A percentile compares a stretch with the other conserved stretches of the same genome.
Evolutionary conservation across 1,140 invertebrate genomes (phyloP).

Genomic region (Hestina assimilis): DNA sequence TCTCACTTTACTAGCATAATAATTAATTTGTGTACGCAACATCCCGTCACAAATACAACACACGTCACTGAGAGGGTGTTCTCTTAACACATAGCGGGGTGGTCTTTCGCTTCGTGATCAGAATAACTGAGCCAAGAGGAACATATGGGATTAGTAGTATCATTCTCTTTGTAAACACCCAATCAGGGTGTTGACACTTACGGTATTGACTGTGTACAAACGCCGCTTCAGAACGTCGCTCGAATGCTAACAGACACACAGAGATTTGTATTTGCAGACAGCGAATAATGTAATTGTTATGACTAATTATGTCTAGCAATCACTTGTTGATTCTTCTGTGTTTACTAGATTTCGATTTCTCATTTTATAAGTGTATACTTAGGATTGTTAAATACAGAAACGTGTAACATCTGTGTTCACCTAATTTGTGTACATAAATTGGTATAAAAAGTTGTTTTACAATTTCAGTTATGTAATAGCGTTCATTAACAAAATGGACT

Average conservation of each 20-base stretch:
- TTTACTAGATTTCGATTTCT: no score
- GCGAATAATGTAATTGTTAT: no score
- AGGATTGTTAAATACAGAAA: no score
- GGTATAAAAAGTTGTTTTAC: no score
- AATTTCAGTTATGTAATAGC: no score
- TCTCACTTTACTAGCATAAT: slow-evolving; percentile 29
- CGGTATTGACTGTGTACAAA: slow-evolving; percentile 35
- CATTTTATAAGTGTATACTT: no score
- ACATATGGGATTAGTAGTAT: slow-evolving; percentile 36
- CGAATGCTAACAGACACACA: slow-evolving; percentile 30
- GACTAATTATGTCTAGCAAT: background rate
- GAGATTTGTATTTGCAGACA: background rate
- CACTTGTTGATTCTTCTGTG: no score
- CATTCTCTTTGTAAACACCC: slow-evolving; percentile 34
- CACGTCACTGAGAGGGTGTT: slow-evolving; percentile 9
- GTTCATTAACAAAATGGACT: no score
- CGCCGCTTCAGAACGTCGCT: slow-evolving; percentile 25
- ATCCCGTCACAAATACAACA: slow-evolving; percentile 13
- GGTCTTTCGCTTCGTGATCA: slow-evolving; percentile 22
- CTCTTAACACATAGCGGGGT: slow-evolving; percentile 15
- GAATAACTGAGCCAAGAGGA: slow-evolving; percentile 28
- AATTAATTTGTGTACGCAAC: slow-evolving; percentile 30
- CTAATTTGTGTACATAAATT: no score
- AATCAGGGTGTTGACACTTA: slow-evolving; percentile 36
- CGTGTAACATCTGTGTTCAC: no score